Base-by-base conservation (phyloP, 2,797 vertebrate species). In the Delichon dasypus region DNA sequence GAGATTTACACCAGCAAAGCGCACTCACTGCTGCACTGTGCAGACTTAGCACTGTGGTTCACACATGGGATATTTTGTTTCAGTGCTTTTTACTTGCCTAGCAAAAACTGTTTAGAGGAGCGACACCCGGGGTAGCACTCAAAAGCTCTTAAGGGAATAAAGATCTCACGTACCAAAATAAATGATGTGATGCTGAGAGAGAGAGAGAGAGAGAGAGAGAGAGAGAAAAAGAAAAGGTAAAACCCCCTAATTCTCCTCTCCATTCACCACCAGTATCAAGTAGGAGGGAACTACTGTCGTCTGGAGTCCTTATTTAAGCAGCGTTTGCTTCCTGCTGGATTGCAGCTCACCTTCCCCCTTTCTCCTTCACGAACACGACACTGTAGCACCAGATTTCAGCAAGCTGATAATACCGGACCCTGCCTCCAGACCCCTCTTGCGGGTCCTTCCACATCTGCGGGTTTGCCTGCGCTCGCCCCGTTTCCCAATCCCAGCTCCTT, bases 401-500 rank as follows among this genome's bases (percentile, higher is more conserved):
- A 2, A 9, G 40, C 62, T 2, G 40, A 0, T 3, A 1, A 2
- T 0, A 2, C 3, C 0, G 13, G 42, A 42, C 47, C 29, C 32
- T 8, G 55, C 42, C 60, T 19, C 3, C 78, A 3, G 55, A 53
- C 29, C 15, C 17, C n/a, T 13, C n/a, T 4, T 4, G 40, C 13
- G 16, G 51, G 6, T 32, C 45, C 42, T 25, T 30, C 30, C 58
- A 1, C 19, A 8, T 2, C n/a, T 0, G 25, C 6, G 34, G 1
- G 26, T 2, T 9, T 2, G 9, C 65, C 23, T 11, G 8, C 81
- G 0, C 55, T 22, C 34, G 4, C 16, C 54, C 0, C 18, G 9
- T 4, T 10, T 2, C 36, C 27, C 61, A 6, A 0, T 0, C 3
- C n/a, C 8, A 13, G 38, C 48, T 17, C 23, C 27, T 5, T 1